A percentile compares a stretch with the other conserved stretches of the same genome.
Conservation (phyloP, 2,888 invertebrate species). For the Limnephilus rhombicus region DNA sequence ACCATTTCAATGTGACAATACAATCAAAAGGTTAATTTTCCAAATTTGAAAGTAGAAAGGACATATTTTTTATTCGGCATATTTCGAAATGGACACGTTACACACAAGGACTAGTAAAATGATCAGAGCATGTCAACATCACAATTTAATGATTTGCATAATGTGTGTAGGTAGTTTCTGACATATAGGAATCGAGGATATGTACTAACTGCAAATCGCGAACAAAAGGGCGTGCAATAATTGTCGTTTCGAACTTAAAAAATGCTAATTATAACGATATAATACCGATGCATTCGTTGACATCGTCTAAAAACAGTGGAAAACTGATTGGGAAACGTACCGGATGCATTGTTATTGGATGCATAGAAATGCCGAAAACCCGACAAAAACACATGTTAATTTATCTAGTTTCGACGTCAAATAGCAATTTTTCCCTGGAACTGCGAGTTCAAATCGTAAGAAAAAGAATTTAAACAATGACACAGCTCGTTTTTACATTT, state of each 20-base stretch:
- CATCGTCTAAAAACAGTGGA: background rate
- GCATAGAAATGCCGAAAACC: conserved; percentile 21
- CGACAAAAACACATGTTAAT: conserved; percentile 25
- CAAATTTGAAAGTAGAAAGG: background rate
- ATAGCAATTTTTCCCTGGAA: background rate
- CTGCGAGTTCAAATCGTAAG: background rate
- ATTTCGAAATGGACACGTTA: conserved; percentile 3
- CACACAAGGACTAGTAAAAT: background rate
- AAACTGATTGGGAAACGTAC: background rate
- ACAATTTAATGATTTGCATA: conserved; percentile 26
- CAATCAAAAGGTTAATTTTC: background rate
- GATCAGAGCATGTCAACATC: conserved; percentile 30
- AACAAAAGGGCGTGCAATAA: conserved; percentile 38
- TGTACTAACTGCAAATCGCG: background rate
- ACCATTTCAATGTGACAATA: background rate
- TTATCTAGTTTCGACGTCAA: background rate
- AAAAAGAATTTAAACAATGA: conserved; percentile 3
- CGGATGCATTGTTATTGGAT: conserved; percentile 11
- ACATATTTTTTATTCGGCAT: background rate
- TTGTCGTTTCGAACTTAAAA: background rate
- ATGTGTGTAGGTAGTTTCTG: conserved; percentile 37
- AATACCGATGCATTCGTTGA: background rate
- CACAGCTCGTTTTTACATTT: background rate
- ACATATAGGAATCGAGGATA: conserved; percentile 3
- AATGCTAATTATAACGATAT: background rate